Evolutionary conservation across 2,113 vertebrate genomes (phyloP).

Genomic region (Illadopsis cleaveri): DNA sequence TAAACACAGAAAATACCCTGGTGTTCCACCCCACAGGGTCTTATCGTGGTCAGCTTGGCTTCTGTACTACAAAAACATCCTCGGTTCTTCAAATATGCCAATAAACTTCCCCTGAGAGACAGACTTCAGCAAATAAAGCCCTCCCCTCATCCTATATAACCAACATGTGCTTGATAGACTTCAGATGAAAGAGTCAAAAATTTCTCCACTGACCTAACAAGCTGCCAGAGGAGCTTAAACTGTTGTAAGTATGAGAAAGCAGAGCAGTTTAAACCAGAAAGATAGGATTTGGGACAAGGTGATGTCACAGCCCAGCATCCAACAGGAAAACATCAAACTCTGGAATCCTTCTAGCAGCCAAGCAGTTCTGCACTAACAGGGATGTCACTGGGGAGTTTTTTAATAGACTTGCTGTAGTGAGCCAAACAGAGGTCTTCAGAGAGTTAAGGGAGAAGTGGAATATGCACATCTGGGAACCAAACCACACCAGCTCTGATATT

Average conservation of each 20-base stretch:
- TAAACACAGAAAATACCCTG: conserved; percentile 46
- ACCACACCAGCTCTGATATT: background rate
- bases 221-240: background rate
- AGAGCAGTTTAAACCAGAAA: background rate
- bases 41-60: background rate
- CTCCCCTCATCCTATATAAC: background rate
- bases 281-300: background rate
- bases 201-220: background rate
- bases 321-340: background rate
- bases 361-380: background rate
- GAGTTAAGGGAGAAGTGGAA: background rate
- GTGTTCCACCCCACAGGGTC: background rate
- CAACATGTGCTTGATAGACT: background rate
- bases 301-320: background rate
- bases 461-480: background rate
- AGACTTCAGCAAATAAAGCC: background rate
- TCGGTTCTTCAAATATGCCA: conserved; percentile 21
- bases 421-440: background rate
- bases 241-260: background rate
- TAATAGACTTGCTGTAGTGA: background rate
- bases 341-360: conserved; percentile 8
- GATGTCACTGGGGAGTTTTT: background rate
- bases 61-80: conserved; percentile 47
- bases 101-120: background rate
- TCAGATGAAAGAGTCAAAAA: background rate